Base-by-base conservation (phyloP, 2,113 vertebrate species). In the Genyomyrus donnyi region DNA sequence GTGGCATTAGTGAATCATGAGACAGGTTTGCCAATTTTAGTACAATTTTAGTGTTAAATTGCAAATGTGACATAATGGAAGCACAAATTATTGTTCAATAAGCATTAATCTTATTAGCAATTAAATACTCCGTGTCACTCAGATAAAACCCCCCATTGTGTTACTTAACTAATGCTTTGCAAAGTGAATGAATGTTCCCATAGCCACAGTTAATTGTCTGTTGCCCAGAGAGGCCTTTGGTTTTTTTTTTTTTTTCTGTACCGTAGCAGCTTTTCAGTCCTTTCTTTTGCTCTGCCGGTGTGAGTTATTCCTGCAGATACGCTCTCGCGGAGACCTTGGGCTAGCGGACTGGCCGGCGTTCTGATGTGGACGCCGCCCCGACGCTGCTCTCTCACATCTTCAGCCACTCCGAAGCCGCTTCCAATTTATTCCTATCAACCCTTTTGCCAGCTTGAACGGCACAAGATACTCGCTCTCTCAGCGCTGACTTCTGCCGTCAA, bases 391-490 rank as follows among this genome's bases (percentile, higher is more conserved):
- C 48, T 42, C 70, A 52, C 15, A 42, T 89, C 88, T 53, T 27
- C 70, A 7, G 70, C 70, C 70, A 8, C 77, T 89, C 39, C 89
- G 3, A 85, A 52, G 21, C 77, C 15, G 39, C 15, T 39, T 85
- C 89, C 89, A 89, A 89, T 89, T 89, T 83, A 84, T 84, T 84
- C 88, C 88, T 53, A 85, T 89, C 80, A 85, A 31, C 50, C 89
- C 89, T 80, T 56, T 85, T 35, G 80, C 89, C 52, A 58, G 80
- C 52, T 27, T 58, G 89, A 89, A 85, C n/a, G n/a, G 77, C 42
- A 62, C 80, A 46, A 77, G 77, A 62, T 31, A 35, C 52, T 24
- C n/a, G 4, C 50, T 66, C 52, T 53, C 74, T 45, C 77, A 53
- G 35, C 50, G 21, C 31, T 42, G 89, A 62, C 89, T 58, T 89